Evolutionary conservation across 2,888 invertebrate species (phyloP).

Genomic region (Apamea monoglypha): DNA sequence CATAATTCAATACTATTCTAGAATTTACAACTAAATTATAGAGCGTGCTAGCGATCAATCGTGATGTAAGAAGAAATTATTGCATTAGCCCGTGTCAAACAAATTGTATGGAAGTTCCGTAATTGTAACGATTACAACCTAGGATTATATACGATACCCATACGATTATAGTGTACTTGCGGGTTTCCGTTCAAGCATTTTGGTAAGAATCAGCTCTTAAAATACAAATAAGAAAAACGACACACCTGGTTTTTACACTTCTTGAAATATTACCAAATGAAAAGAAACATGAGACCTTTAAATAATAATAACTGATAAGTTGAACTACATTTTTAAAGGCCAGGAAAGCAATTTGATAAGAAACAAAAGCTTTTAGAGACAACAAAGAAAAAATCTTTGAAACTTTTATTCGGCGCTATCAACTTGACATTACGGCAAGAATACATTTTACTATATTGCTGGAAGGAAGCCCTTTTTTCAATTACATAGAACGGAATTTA

Average conservation of each 20-base stretch:
- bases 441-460: background rate
- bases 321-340: background rate
- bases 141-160: background rate
- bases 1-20: constrained; percentile 16
- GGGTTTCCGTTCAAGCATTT: background rate
- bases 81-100: constrained; percentile 20
- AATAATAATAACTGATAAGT: background rate
- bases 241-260: background rate
- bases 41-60: constrained; percentile 28
- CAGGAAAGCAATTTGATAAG: background rate
- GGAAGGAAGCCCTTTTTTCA: background rate
- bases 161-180: constrained; percentile 10
- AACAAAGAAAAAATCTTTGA: background rate
- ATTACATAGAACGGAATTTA: background rate
- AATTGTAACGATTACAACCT: constrained; percentile 23
- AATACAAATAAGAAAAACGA: background rate
- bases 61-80: constrained; percentile 28
- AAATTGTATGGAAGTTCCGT: constrained; percentile 22
- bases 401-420: background rate
- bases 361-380: constrained; percentile 9
- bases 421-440: background rate
- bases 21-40: constrained; percentile 31
- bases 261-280: background rate
- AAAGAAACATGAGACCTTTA: background rate
- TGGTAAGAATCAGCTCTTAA: background rate